phyloP scores from a whole-genome alignment of 2,113 vertebrate species.

The Eptatretus burgeri region DNA sequence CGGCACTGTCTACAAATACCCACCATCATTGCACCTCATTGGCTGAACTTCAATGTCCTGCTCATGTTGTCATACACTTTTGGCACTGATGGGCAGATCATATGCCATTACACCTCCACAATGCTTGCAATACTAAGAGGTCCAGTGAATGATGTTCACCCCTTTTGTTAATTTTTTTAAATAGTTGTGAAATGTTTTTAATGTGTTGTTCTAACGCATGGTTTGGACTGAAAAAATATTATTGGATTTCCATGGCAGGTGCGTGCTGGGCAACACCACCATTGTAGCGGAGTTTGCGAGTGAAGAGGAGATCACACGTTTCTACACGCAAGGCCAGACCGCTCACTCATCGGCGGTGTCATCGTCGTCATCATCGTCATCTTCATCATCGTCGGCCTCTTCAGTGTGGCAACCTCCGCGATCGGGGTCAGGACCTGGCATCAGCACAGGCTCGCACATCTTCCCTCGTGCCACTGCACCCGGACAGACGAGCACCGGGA shows the following conservation, averaged over 20 bases:
- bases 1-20: too few relatives aligned
- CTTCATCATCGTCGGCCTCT: constrained; percentile 62
- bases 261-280: constrained; percentile 99
- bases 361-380: constrained; percentile 52
- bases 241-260: constrained; percentile 24
- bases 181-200: too few relatives aligned
- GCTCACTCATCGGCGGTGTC: constrained; percentile 62
- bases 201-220: too few relatives aligned
- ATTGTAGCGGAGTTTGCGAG: constrained; percentile 98
- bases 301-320: constrained; percentile 98
- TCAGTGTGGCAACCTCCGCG: constrained; percentile 70
- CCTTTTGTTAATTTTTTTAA: too few relatives aligned
- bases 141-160: too few relatives aligned
- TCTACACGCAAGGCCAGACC: constrained; percentile 99
- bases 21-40: too few relatives aligned
- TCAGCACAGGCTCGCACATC: neutral
- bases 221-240: neutral
- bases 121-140: too few relatives aligned
- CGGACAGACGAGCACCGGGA: neutral
- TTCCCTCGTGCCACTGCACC: constrained; percentile 3
- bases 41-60: too few relatives aligned
- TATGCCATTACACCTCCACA: too few relatives aligned
- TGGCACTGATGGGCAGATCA: too few relatives aligned
- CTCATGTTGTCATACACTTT: too few relatives aligned
- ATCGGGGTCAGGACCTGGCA: constrained; percentile 18